These are phyloP conservation scores for Thelaira solivaga DNA, from an alignment of 2,888 invertebrate genomes.

Conservation along the genomic window DNA sequence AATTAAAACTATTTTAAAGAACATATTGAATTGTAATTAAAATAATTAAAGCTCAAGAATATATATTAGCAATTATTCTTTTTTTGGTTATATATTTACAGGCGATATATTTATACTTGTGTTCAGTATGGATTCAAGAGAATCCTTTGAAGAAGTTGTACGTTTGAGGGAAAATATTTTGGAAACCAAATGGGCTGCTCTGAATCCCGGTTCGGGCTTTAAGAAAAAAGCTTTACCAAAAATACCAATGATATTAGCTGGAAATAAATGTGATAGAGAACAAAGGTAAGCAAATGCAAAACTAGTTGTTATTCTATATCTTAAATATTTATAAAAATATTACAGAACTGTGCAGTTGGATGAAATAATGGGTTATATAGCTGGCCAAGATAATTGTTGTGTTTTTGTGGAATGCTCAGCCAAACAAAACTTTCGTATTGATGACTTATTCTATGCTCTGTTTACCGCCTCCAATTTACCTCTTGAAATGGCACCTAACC, in stretches of 20 bases:
- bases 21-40: no score
- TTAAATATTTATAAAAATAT: conserved; percentile 4
- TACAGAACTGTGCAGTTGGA: conserved; percentile 85
- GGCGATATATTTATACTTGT: conserved; percentile 89
- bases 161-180: conserved; percentile 88
- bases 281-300: conserved; percentile 79
- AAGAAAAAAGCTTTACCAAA: conserved; percentile 82
- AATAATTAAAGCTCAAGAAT: no score
- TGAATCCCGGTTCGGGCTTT: conserved; percentile 80
- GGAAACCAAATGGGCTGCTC: conserved; percentile 88
- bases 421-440: conserved; percentile 87
- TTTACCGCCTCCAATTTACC: conserved; percentile 90
- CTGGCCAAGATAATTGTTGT: conserved; percentile 86
- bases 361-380: conserved; percentile 87
- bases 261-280: conserved; percentile 91
- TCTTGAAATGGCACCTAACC: conserved; percentile 92
- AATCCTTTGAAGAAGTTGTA: conserved; percentile 90
- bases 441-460: conserved; percentile 89
- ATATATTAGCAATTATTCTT: neutral
- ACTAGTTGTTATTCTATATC: neutral
- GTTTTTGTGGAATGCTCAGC: conserved; percentile 91
- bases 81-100: conserved; percentile 71
- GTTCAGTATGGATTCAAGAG: conserved; percentile 90
- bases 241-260: conserved; percentile 91
- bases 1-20: no score